Evolutionary conservation across 2,113 vertebrate species (phyloP).

Genomic region (Coreoperca whiteheadi): DNA sequence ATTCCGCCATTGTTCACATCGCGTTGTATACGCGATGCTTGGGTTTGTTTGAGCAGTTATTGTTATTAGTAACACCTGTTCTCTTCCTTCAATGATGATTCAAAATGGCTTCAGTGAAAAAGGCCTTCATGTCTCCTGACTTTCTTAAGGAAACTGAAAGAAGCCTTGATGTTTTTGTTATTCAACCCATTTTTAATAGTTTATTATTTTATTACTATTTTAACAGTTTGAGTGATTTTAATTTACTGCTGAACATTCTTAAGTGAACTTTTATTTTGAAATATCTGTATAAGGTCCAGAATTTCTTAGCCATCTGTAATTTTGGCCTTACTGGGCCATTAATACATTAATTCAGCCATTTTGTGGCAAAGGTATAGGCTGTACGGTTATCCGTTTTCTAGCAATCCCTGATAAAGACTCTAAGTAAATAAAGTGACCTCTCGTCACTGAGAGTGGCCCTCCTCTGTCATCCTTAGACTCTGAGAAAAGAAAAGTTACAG

Average conservation of each 20-base stretch:
- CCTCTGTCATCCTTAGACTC: not conserved
- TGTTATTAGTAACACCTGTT: not conserved
- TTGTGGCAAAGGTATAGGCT: not conserved
- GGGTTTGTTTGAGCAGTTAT: too few relatives aligned
- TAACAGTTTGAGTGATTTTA: not conserved
- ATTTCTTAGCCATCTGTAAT: not conserved
- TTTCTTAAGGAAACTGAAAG: not conserved
- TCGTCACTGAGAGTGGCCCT: not conserved
- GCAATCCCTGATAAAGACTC: not conserved
- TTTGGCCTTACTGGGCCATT: not conserved
- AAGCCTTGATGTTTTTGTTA: too few relatives aligned
- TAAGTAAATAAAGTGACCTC: slow-evolving; percentile 6
- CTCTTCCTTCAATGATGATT: not conserved
- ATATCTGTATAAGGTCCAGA: not conserved
- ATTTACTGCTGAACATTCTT: not conserved
- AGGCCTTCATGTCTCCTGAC: not conserved
- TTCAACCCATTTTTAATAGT: not conserved
- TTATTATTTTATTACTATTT: not conserved
- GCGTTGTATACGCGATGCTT: too few relatives aligned
- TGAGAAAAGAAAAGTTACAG: not conserved
- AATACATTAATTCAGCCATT: not conserved
- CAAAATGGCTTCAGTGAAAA: not conserved
- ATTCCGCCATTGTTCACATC: too few relatives aligned
- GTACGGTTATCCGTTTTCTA: not conserved
- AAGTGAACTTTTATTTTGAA: not conserved